Percentiles rank a stretch among this genome's conserved stretches.
phyloP scores from a whole-genome alignment of 1,140 invertebrate genomes.

The Eueides isabella region DNA sequence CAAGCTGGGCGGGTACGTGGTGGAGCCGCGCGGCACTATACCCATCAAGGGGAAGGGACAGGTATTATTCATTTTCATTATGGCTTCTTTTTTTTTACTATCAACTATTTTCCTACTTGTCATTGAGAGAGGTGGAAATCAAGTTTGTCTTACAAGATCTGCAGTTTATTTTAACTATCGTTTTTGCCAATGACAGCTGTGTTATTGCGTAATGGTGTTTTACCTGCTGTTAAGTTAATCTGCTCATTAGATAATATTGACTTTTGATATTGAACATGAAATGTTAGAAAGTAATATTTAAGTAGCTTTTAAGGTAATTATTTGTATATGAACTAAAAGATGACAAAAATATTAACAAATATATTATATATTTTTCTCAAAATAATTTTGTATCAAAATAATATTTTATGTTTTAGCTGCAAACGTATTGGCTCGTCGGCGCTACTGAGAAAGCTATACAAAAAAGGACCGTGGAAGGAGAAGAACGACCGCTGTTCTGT shows the following conservation, averaged over 20 bases:
- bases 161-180: too few species aligned
- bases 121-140: too few species aligned
- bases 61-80: constrained; percentile 58
- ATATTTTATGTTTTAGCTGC: constrained; percentile 81
- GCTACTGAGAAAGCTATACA: constrained; percentile 92
- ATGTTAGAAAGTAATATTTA: neutral
- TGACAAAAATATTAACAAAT: too few species aligned
- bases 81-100: constrained; percentile 63
- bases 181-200: too few species aligned
- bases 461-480: constrained; percentile 91
- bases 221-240: too few species aligned
- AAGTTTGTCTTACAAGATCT: too few species aligned
- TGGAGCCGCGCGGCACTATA: constrained; percentile 92
- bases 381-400: constrained; percentile 30
- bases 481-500: constrained; percentile 89
- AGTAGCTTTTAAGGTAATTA: neutral
- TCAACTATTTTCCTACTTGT: constrained; percentile 82
- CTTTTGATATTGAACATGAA: too few species aligned
- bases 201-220: too few species aligned
- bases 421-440: constrained; percentile 95
- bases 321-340: neutral
- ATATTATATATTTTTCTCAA: neutral
- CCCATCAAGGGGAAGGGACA: constrained; percentile 96
- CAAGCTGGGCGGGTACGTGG: constrained; percentile 90
- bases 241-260: too few species aligned